Evolutionary conservation across 1,140 invertebrate genomes (phyloP), one percentile per base, ranked within the genome.

Genomic region (Proctacanthus coquilletti): DNA sequence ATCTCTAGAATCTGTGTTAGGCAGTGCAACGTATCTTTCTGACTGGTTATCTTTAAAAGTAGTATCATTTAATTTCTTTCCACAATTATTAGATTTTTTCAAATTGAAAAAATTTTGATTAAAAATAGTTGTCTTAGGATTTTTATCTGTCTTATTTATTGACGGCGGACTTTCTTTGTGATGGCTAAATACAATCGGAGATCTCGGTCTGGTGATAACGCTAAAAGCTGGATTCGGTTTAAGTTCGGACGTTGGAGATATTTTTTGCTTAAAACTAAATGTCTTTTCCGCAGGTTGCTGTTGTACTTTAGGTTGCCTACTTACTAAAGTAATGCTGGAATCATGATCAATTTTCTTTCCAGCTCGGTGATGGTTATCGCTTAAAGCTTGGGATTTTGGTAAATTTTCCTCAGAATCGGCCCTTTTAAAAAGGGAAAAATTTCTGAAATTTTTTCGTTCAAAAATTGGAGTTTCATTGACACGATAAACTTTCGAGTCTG

Each of bases 381-480:
- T 19, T n/a, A 18, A 18, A 6, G 8, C 34, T 18, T 15, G 5
- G 5, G 34, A 35, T 18, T 25, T 36, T 4, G 21, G n/a, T 36
- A 13, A 18, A 29, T 38, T 38, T n/a, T 38, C 36, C 17, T 38
- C 25, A 5, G 36, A 38, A 30, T 38, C 36, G 20, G 18, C 10
- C 4, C 36, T 23, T 11, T 17, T 6, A 11, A 38, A 29, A 5
- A 29, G 4, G 11, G 23, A 29, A 4, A 19, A 29, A 21, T 13
- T 5, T 10, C 27, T 34, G 18, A 45, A 19, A 36, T 49, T 46
- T 2, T 45, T 38, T 0, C 56, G 39, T 1, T 51, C 56, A 40
- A 59, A 56, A 13, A 59, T 56, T 0, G 56, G 56, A 4, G 56
- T 59, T 38, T 59, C 56, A 51, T 59, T 59, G 15, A 59, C 52